Evolutionary conservation across 2,113 vertebrate genomes (phyloP).

Genomic region (Zeus faber): DNA sequence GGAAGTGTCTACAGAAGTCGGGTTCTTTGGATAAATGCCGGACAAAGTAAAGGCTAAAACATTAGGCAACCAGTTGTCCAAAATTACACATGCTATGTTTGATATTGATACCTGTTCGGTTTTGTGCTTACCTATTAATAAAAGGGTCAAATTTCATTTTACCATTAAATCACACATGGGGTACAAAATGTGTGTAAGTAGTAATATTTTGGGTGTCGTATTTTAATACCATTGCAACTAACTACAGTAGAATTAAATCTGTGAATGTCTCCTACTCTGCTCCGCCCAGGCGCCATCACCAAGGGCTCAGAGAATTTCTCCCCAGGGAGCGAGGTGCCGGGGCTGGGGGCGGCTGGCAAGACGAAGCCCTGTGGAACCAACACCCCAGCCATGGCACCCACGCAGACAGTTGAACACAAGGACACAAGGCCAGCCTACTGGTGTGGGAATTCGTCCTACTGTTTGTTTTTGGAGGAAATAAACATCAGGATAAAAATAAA

Average conservation of each 20-base stretch:
- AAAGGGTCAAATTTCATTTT: too few relatives aligned
- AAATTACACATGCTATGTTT: too few relatives aligned
- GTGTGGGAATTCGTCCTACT: conserved; percentile 22
- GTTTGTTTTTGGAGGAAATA: background rate
- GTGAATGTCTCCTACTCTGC: background rate
- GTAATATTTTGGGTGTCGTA: too few relatives aligned
- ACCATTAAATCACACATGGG: too few relatives aligned
- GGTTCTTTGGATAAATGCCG: too few relatives aligned
- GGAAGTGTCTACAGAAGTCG: too few relatives aligned
- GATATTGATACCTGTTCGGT: too few relatives aligned
- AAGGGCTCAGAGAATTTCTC: conserved; percentile 54
- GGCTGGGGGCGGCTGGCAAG: conserved; percentile 70
- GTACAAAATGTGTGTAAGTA: background rate
- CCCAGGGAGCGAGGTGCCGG: conserved; percentile 44
- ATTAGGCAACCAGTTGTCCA: too few relatives aligned
- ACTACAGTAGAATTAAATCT: too few relatives aligned
- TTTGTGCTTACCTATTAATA: too few relatives aligned
- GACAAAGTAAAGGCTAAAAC: too few relatives aligned
- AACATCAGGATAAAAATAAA: background rate
- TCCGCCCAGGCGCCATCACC: conserved; percentile 63
- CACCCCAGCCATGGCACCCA: conserved; percentile 30
- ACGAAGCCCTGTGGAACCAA: conserved; percentile 72
- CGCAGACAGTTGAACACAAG: conserved; percentile 53
- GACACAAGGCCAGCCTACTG: conserved; percentile 47
- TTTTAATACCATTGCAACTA: too few relatives aligned